Percentiles rank a stretch among this genome's conserved stretches.
Evolutionary conservation across 2,888 invertebrate genomes (phyloP).

Genomic region (Ditylenchus weischeri): DNA sequence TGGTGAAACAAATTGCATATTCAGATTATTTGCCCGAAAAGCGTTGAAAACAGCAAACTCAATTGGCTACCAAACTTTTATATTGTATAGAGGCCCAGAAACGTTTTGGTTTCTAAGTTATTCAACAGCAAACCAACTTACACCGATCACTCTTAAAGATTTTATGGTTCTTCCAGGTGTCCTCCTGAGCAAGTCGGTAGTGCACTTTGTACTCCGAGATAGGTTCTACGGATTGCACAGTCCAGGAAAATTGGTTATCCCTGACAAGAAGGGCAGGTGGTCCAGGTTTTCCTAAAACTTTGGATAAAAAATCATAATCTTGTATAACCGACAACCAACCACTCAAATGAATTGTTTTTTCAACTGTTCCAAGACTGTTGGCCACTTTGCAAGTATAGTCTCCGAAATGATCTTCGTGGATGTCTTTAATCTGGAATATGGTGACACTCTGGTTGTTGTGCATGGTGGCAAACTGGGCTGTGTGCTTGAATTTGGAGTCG

Average conservation of each 20-base stretch:
- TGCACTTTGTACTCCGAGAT: slow-evolving; percentile 15
- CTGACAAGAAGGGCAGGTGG: slow-evolving; percentile 15
- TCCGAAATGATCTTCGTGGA: slow-evolving; percentile 26
- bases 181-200: slow-evolving; percentile 22
- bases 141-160: slow-evolving; percentile 8
- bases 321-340: slow-evolving; percentile 6
- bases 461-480: slow-evolving; percentile 8
- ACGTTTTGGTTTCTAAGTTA: neutral
- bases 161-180: slow-evolving; percentile 20
- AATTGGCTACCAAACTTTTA: too few species aligned
- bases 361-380: slow-evolving; percentile 22
- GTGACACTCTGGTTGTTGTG: slow-evolving; percentile 15
- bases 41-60: too few species aligned
- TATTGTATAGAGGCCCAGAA: neutral
- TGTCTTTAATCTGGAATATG: slow-evolving; percentile 15
- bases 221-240: slow-evolving; percentile 19
- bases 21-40: too few species aligned
- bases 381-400: slow-evolving; percentile 28
- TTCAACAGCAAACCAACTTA: neutral
- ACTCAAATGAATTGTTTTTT: slow-evolving; percentile 25
- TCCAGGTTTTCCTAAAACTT: slow-evolving; percentile 20
- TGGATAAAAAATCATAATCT: neutral
- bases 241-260: slow-evolving; percentile 20
- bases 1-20: too few species aligned
- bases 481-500: slow-evolving; percentile 14